Conservation (phyloP, 1,140 invertebrate genomes). For the Mactra quadrangularis region DNA sequence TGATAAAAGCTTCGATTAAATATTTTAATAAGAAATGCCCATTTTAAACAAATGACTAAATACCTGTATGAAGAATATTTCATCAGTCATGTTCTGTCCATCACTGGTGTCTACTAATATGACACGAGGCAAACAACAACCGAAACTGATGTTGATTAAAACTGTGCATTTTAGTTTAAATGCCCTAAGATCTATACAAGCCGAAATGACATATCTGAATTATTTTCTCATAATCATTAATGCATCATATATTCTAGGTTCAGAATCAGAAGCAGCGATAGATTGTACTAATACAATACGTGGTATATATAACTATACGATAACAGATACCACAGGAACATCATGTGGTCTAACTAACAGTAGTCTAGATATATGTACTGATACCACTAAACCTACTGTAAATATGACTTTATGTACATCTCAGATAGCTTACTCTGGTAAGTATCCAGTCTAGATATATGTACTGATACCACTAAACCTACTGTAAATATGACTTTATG, state of each 20-base stretch:
- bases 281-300: conserved; percentile 22
- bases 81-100: too few relatives aligned
- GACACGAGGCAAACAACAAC: too few relatives aligned
- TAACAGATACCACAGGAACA: background rate
- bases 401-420: conserved; percentile 37
- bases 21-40: too few relatives aligned
- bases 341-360: conserved; percentile 21
- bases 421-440: conserved; percentile 27
- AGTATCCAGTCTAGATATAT: conserved; percentile 29
- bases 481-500: conserved; percentile 39
- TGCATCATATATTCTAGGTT: conserved; percentile 25
- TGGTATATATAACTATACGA: conserved; percentile 40
- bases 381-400: background rate
- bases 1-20: too few relatives aligned
- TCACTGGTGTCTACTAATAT: too few relatives aligned
- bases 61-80: too few relatives aligned
- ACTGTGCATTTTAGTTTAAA: too few relatives aligned
- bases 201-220: too few relatives aligned
- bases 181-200: too few relatives aligned
- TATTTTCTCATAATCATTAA: too few relatives aligned
- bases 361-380: conserved; percentile 29
- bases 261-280: background rate
- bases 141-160: too few relatives aligned
- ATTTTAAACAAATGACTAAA: too few relatives aligned
- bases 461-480: background rate